Evolutionary conservation across 2,888 invertebrate genomes (phyloP), one percentile per base, ranked within the genome.

Genomic region (Chrysodeixis includens): DNA sequence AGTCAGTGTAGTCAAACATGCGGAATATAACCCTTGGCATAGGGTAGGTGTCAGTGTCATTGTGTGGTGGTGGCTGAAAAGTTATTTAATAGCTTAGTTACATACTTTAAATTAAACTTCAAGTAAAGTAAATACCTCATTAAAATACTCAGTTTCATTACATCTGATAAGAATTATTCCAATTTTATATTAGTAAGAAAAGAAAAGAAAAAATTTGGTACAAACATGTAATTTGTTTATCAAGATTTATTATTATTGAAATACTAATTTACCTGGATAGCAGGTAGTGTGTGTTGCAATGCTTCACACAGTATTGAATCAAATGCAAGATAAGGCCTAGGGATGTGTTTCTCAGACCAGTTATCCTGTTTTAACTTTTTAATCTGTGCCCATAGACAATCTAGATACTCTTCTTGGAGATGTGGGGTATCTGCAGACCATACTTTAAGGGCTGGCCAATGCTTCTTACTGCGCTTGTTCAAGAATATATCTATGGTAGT

Each of bases 1-100:
- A 99, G 93, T 99, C 99, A 0, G 99, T 99, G 90, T 99, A 99
- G 91, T 99, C 99, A 94, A 99, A 99, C 97, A 99, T 98, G 51
- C 98, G 96, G 92, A 99, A 99, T 44, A 99, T 97, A 1, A 99
- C 98, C 88, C 97, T 97, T 0, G 99, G 99, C 96, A 99, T 97
- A 0, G 99, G 99, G 92, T 99, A 99, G 26, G 96, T 95, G 86
- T 97, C 98, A 1, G 97, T 96, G 74, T 99, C 98, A 86, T 98
- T 97, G 94, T 99, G 99, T 0, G 98, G 98, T 5, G 99, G 99
- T 12, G 99, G 98, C 85, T 98, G 95, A 49, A 92, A 92, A 51
- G n/a, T n/a, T n/a, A n/a, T n/a, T n/a, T 20, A 62, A 55, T 62
- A 56, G 16, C 5, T 16, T n/a, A n/a, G n/a, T n/a, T n/a, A n/a